A percentile compares a stretch with the other conserved stretches of the same genome.
phyloP scores from a whole-genome alignment of 1,140 invertebrate species.

The Macrotrachela quadricornifera region DNA sequence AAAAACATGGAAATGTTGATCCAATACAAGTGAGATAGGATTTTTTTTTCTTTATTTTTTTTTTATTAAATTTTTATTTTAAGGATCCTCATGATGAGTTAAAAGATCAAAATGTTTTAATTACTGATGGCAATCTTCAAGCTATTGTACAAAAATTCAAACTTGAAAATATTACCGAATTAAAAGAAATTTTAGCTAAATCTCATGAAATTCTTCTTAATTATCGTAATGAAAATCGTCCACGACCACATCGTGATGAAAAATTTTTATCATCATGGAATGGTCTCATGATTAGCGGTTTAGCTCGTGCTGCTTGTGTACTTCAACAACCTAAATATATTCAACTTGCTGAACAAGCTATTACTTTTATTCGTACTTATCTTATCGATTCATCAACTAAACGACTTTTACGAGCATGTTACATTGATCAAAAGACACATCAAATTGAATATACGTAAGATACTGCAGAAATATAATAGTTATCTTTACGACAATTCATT shows the following conservation, averaged over 20 bases:
- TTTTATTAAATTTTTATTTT: neutral
- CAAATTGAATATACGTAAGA: constrained; percentile 35
- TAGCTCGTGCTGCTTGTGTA: constrained; percentile 49
- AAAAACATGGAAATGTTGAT: constrained; percentile 55
- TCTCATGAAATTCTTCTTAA: constrained; percentile 46
- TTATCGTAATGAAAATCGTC: constrained; percentile 42
- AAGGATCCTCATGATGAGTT: constrained; percentile 71
- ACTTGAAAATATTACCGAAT: constrained; percentile 34
- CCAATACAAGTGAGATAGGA: constrained; percentile 37
- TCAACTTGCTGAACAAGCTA: constrained; percentile 48
- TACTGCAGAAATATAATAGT: constrained; percentile 1
- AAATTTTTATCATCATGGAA: constrained; percentile 43
- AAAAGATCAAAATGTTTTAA: constrained; percentile 60
- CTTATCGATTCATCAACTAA: constrained; percentile 43
- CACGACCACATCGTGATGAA: constrained; percentile 64
- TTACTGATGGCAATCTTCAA: constrained; percentile 43
- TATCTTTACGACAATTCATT: constrained; percentile 4
- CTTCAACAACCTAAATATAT: constrained; percentile 45
- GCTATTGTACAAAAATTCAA: constrained; percentile 50
- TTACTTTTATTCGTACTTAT: constrained; percentile 52
- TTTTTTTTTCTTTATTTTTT: neutral
- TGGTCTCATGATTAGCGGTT: constrained; percentile 61
- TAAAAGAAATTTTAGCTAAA: constrained; percentile 41
- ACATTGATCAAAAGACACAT: constrained; percentile 39
- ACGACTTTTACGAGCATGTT: constrained; percentile 58